phyloP scores from a whole-genome alignment of 2,797 vertebrate species.

The Poeciliopsis paucimaculata region DNA sequence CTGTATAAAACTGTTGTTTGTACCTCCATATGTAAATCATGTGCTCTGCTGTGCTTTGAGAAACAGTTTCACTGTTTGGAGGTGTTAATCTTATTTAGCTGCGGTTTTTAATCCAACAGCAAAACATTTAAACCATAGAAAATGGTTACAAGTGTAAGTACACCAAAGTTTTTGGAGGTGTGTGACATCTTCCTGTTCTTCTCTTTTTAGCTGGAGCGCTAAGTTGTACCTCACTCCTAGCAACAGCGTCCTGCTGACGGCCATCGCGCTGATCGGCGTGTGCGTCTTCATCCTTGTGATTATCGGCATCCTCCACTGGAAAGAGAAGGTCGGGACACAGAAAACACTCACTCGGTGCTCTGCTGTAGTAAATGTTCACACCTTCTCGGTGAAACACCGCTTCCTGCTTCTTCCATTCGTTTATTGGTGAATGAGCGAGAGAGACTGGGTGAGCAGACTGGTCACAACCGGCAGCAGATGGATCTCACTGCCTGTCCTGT shows the following conservation, averaged over 20 bases:
- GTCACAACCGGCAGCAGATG: conserved; percentile 71
- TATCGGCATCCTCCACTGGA: conserved; percentile 96
- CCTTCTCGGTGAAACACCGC: conserved; percentile 43
- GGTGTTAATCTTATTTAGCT: not conserved
- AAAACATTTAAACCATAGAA: conserved; percentile 11
- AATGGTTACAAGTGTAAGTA: conserved; percentile 15
- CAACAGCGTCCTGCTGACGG: conserved; percentile 94
- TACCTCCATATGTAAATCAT: not conserved
- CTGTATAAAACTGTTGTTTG: not conserved
- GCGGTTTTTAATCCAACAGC: not conserved
- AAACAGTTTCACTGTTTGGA: not conserved
- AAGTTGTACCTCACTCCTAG: conserved; percentile 97
- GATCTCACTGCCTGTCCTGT: conserved; percentile 61
- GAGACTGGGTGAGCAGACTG: conserved; percentile 49
- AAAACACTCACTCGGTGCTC: conserved; percentile 25
- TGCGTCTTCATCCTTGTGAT: conserved; percentile 96
- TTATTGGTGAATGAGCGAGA: conserved; percentile 10
- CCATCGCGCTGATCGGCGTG: conserved; percentile 94
- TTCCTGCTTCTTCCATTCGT: conserved; percentile 16
- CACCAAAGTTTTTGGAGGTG: conserved; percentile 11
- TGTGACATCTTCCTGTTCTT: conserved; percentile 35
- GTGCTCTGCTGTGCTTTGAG: not conserved
- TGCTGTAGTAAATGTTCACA: conserved; percentile 35
- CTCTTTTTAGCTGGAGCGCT: conserved; percentile 89
- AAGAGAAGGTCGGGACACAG: conserved; percentile 90